Base-by-base conservation (phyloP, 2,113 vertebrate species). In the Delphinus delphis region DNA sequence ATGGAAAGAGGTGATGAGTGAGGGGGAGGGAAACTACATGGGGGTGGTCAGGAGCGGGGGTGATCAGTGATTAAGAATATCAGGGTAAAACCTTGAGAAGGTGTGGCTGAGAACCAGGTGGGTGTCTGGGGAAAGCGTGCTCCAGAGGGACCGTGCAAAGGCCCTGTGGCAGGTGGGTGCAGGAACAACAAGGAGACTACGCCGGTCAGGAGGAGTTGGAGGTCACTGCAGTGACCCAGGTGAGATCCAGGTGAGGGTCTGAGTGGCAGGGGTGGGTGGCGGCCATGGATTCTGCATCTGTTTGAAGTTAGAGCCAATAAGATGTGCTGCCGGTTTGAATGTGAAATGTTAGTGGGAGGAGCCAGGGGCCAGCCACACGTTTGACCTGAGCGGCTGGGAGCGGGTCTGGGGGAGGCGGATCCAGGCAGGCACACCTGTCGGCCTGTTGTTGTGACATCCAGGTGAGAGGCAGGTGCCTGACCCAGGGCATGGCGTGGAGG, bases 241-340 rank as follows among this genome's bases (percentile, higher is more conserved):
- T 2, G 65, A 31, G 33, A 26, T 23, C 41, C 7, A 79, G 17
- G 6, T 0, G 15, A 36, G 41, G 33, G 15, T 11, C 62, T 2
- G 3, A 1, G 65, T 7, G 58, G 23, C 12, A 4, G 2, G 1
- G 2, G 33, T 3, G 4, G 60, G 80, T 1, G 5, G 67, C 3
- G 21, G 74, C 41, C 3, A 3, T 63, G 71, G 87, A 8, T 18
- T 28, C 17, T 5, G 10, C 5, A 1, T 25, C 90, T 31, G 21
- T 26, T 28, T 28, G 60, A 4, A 38, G 83, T 7, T 3, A 8
- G 55, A 84, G 71, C 60, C 10, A 2, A 10, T 3, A 8, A 36
- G 58, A 60, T 0, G 17, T 33, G 41, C 41, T 26, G 36, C 7
- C 0, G 14, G 63, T 26, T 28, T 38, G 73, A n/a, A 25, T 60